A percentile compares a stretch with the other conserved stretches of the same genome.
phyloP scores from a whole-genome alignment of 2,113 vertebrate species.

The Andinoacara biseriatus region DNA sequence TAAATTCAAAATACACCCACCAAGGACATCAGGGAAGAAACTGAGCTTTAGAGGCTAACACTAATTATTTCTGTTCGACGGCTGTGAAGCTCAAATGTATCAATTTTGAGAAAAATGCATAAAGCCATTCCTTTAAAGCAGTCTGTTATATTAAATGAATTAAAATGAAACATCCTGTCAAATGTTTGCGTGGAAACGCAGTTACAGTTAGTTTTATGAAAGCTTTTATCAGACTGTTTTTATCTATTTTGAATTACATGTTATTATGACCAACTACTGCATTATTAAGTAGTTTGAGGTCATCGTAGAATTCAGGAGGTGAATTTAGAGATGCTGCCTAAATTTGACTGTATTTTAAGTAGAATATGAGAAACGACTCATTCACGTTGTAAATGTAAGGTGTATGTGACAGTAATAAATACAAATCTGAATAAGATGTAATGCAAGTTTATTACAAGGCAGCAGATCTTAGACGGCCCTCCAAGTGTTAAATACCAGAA shows the following conservation, averaged over 20 bases:
- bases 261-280: background rate
- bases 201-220: background rate
- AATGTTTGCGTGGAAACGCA: background rate
- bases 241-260: background rate
- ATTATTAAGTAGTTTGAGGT: background rate
- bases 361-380: background rate
- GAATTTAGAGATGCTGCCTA: background rate
- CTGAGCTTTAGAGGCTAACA: background rate
- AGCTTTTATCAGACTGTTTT: background rate
- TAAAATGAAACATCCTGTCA: background rate
- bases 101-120: background rate
- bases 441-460: background rate
- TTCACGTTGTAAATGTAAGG: background rate
- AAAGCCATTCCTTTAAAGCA: too few species aligned
- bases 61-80: background rate
- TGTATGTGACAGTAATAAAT: background rate
- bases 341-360: background rate
- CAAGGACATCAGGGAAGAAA: background rate
- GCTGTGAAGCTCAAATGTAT: background rate
- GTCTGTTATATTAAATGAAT: background rate
- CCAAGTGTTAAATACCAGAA: background rate
- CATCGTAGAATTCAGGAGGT: background rate
- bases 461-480: background rate
- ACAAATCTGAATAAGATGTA: conserved; percentile 1
- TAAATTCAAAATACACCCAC: background rate